phyloP scores from a whole-genome alignment of 2,797 vertebrate species.

The Paramormyrops hopkinsi region DNA sequence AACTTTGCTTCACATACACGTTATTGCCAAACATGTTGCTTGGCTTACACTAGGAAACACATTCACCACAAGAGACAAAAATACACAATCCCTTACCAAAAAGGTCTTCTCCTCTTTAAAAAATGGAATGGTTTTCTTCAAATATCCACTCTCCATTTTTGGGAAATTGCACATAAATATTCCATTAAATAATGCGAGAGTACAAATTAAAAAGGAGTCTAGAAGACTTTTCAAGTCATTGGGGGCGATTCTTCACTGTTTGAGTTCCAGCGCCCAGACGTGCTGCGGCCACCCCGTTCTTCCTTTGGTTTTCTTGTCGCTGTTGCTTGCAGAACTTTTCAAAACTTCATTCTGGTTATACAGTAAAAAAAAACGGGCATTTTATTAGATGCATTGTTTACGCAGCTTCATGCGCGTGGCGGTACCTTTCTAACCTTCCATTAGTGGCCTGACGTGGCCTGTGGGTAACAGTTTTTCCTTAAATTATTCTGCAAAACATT shows the following conservation, averaged over 20 bases:
- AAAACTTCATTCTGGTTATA: constrained; percentile 79
- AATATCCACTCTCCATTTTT: constrained; percentile 68
- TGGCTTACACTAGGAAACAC: constrained; percentile 53
- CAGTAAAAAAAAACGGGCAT: not conserved
- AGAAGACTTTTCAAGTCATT: constrained; percentile 38
- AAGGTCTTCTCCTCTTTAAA: constrained; percentile 71
- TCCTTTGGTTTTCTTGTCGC: constrained; percentile 96
- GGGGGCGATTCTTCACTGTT: constrained; percentile 69
- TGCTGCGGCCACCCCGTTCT: constrained; percentile 98
- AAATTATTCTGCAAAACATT: not conserved
- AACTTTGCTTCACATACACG: constrained; percentile 70
- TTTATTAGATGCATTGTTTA: not conserved
- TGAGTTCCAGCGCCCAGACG: constrained; percentile 97
- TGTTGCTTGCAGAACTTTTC: constrained; percentile 82
- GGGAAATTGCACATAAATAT: constrained; percentile 91
- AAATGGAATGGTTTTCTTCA: constrained; percentile 82
- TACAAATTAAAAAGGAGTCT: constrained; percentile 40
- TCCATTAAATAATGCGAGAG: constrained; percentile 65
- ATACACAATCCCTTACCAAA: constrained; percentile 73
- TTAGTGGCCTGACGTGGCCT: not conserved
- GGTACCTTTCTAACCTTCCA: not conserved
- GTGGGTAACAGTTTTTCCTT: not conserved
- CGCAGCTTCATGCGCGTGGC: not conserved
- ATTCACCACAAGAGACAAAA: constrained; percentile 62
- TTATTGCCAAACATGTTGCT: constrained; percentile 60